Conservation (phyloP, 2,797 vertebrate genomes). For the Acrocephalus scirpaceus region DNA sequence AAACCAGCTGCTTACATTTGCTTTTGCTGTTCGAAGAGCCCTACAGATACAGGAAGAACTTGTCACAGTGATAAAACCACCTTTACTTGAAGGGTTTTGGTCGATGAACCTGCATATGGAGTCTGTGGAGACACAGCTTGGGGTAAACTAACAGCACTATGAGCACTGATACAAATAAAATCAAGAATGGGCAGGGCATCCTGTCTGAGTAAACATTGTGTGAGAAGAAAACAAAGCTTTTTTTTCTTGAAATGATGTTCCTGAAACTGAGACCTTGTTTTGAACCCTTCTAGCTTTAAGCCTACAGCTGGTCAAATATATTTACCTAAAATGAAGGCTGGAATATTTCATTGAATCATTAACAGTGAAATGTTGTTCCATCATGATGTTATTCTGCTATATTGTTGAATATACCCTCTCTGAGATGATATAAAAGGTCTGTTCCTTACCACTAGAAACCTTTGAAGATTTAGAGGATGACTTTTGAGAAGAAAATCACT, state of each 20-base stretch:
- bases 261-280: background rate
- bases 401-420: background rate
- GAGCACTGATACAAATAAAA: background rate
- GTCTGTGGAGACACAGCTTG: background rate
- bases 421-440: background rate
- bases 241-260: background rate
- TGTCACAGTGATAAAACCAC: background rate
- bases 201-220: background rate
- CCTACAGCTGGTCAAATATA: background rate
- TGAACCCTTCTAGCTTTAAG: background rate
- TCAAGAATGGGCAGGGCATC: background rate
- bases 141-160: background rate
- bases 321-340: background rate
- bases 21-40: background rate
- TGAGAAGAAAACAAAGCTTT: background rate
- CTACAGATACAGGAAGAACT: background rate
- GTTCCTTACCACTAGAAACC: background rate
- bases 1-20: background rate
- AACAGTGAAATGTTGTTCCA: background rate
- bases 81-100: background rate
- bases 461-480: background rate
- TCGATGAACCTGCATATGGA: accelerated
- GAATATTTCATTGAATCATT: background rate
- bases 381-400: background rate
- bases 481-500: background rate